Evolutionary conservation across 2,888 invertebrate genomes (phyloP).

Genomic region (Yponomeuta plumbellus): DNA sequence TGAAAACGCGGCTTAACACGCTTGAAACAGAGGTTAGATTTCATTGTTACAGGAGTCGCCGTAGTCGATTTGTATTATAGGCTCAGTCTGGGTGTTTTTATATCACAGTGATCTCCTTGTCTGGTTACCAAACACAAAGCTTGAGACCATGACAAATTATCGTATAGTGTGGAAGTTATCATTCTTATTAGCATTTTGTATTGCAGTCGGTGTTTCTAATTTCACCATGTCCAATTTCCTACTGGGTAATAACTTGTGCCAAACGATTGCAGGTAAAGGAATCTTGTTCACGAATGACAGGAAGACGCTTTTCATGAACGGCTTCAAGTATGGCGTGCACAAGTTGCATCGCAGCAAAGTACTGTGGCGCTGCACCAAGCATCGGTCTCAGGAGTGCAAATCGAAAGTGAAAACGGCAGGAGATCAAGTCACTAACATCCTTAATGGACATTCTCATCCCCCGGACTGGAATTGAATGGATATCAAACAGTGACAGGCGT

Average conservation of each 20-base stretch:
- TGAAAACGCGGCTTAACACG: no score
- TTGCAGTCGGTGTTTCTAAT: background rate
- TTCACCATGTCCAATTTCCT: background rate
- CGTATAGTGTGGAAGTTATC: no score
- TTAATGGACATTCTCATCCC: background rate
- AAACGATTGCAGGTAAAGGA: background rate
- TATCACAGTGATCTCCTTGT: no score
- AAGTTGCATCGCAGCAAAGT: constrained; percentile 43
- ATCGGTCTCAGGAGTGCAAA: background rate
- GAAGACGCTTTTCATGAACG: constrained; percentile 42
- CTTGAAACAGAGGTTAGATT: no score
- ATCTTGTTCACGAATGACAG: constrained; percentile 32
- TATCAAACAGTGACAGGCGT: no score
- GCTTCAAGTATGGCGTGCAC: constrained; percentile 49
- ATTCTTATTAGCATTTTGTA: no score
- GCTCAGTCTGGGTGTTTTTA: no score
- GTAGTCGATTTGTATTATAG: no score
- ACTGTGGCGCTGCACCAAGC: constrained; percentile 51
- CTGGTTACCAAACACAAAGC: no score
- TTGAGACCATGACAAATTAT: no score
- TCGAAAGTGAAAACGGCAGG: background rate
- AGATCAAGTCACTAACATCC: background rate
- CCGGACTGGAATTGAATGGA: background rate
- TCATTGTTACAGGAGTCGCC: no score
- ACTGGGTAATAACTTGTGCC: background rate